Evolutionary conservation across 1,140 invertebrate species (phyloP), one percentile per base, ranked within the genome.

Genomic region (Bombus sibiricus): DNA sequence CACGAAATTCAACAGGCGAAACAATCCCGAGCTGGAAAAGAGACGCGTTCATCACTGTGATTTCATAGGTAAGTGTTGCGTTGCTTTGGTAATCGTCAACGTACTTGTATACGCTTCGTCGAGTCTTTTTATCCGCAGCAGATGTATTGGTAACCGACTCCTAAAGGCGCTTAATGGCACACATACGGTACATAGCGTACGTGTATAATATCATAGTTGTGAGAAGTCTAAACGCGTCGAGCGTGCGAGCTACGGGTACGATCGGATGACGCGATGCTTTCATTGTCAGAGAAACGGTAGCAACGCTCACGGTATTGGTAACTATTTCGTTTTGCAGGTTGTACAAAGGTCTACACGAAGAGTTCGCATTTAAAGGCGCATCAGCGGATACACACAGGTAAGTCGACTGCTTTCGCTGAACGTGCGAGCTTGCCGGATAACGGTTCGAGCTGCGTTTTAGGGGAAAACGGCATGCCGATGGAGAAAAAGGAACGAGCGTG

Each of bases 321-420:
- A 53, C 47, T 53, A 53, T 53, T 53, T 41, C 64, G 64, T 78
- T 83, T 97, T 96, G 68, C 96, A 98, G 99, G 98, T 92, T 99
- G 99, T 95, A 97, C 97, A 92, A 99, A 99, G 96, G 98, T 99
- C 68, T 99, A 99, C 95, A 99, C 99, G 72, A 99, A 99, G 96
- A 99, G 98, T 95, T 99, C 99, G 88, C 99, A 99, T 95, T 96
- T 99, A 22, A 99, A 99, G 96, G 99, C 99, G 80, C 99, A 99
- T 96, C 98, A 99, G 95, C 96, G 99, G 93, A 99, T 99, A 95
- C 99, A 99, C 94, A 99, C 99, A 96, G 99, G 99, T 99, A 96
- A 97, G 96, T 93, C 66, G 78, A 88, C 47, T 53, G 47, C 47
- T 53, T 53, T 53, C 47, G 39, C 28, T n/a, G 53, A 81, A 71